Percentiles rank a stretch among this genome's conserved stretches.
These are phyloP conservation scores for Drosophila sordidula DNA, from an alignment of 2,888 invertebrate species.

Conservation along the genomic window DNA sequence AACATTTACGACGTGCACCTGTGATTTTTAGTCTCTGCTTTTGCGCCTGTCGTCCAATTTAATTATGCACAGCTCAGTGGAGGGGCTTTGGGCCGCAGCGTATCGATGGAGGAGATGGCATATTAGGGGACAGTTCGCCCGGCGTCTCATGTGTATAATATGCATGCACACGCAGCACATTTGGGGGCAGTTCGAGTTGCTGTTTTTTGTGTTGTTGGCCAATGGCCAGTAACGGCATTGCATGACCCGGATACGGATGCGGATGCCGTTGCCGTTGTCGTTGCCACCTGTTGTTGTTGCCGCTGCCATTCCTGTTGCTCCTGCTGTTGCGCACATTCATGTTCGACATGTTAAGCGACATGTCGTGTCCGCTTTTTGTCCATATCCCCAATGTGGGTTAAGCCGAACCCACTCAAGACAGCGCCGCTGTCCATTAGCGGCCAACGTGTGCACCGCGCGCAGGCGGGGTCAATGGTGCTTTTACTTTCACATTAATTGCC, in stretches of 20 bases:
- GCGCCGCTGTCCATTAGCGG: slow-evolving; percentile 45
- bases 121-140: slow-evolving; percentile 16
- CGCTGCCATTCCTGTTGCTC: slow-evolving; percentile 19
- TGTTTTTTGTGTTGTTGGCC: slow-evolving; percentile 43
- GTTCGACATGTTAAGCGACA: slow-evolving; percentile 75
- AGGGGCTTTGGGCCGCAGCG: slow-evolving; percentile 31
- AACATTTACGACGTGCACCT: slow-evolving; percentile 33
- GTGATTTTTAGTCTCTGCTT: slow-evolving; percentile 50
- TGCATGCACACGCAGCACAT: slow-evolving; percentile 71
- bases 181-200: slow-evolving; percentile 65
- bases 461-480: slow-evolving; percentile 31
- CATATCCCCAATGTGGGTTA: slow-evolving; percentile 33
- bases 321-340: slow-evolving; percentile 55
- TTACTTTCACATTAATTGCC: slow-evolving; percentile 65
- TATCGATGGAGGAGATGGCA: not conserved
- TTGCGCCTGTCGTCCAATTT: slow-evolving; percentile 58
- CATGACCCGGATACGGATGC: slow-evolving; percentile 56
- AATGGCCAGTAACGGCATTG: slow-evolving; percentile 42
- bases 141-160: slow-evolving; percentile 43
- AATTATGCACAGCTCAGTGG: slow-evolving; percentile 62
- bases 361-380: slow-evolving; percentile 58
- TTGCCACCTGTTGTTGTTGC: slow-evolving; percentile 67
- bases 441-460: not conserved
- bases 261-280: slow-evolving; percentile 49
- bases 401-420: slow-evolving; percentile 33